Evolutionary conservation across 2,797 vertebrate species (phyloP).

Genomic region (Salmo trutta): DNA sequence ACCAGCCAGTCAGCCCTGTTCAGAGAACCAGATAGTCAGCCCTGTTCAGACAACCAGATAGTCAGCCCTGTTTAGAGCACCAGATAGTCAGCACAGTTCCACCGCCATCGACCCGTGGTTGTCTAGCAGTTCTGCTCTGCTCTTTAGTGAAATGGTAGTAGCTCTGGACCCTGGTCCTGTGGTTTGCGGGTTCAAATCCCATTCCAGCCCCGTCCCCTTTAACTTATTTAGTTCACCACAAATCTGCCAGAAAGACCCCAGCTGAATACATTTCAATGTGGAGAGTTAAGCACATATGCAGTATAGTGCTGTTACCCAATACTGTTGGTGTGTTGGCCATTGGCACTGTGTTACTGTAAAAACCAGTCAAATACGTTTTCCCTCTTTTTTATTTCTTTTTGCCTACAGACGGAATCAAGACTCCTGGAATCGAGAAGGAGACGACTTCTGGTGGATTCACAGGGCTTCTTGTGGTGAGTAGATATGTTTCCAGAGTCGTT

Average conservation of each 20-base stretch:
- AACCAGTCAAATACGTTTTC: conserved; percentile 40
- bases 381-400: conserved; percentile 20
- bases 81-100: background rate
- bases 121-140: conserved; percentile 26
- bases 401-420: conserved; percentile 49
- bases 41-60: too few species aligned
- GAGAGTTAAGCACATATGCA: conserved; percentile 39
- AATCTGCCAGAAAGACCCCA: conserved; percentile 48
- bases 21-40: too few species aligned
- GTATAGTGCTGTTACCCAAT: conserved; percentile 33
- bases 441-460: conserved; percentile 39
- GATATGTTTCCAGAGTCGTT: conserved; percentile 35
- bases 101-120: conserved; percentile 43
- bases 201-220: conserved; percentile 43
- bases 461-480: conserved; percentile 60
- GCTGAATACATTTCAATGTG: conserved; percentile 43
- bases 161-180: conserved; percentile 42
- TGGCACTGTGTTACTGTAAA: conserved; percentile 16
- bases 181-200: conserved; percentile 47
- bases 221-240: conserved; percentile 18
- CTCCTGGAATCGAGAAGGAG: conserved; percentile 55
- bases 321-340: conserved; percentile 22
- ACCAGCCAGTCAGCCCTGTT: too few species aligned
- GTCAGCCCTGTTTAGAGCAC: too few species aligned
- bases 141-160: conserved; percentile 40